Evolutionary conservation across 2,888 invertebrate genomes (phyloP), one percentile per base, ranked within the genome.

Genomic region (Nomada ruficornis): DNA sequence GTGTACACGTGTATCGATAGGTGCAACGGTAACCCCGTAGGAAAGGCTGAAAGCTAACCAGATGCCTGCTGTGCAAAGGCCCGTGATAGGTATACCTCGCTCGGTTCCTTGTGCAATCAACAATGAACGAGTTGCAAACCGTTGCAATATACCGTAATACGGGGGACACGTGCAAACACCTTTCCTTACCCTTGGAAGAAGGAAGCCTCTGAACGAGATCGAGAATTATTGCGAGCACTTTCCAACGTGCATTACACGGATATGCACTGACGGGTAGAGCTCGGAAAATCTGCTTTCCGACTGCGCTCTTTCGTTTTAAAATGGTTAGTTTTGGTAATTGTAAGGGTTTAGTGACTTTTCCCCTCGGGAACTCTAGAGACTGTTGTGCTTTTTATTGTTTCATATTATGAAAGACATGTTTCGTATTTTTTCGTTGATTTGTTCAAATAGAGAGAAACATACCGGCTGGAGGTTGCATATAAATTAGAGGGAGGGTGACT

Each of bases 111-210:
- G 78, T 80, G 86, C 88, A 88, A 85, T 63, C 83, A 80, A 89
- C 89, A 88, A 89, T 89, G 86, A 83, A 72, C 82, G 67, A 72
- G 69, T 74, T 73, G 77, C 79, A 74, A 84, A 80, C 79, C 67
- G 44, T 76, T 68, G 76, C 72, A 70, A 64, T 75, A 62, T 62
- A 68, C 54, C 47, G 70, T 47, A 57, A 59, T 65, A 65, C 81
- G 76, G 64, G 75, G 29, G 67, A 81, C 83, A 86, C 81, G 79
- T 75, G 83, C 86, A 76, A 55, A 42, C 77, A 88, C 86, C 83
- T 88, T 88, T 88, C 84, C 86, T 82, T 88, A 88, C 86, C 87
- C 86, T 85, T 86, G 86, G 84, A 77, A 83, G 79, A 88, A 83
- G 88, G 87, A 88, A 86, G 87, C 88, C 82, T 78, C 87, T 69